Conservation (phyloP, 1,140 invertebrate species). For the Scaptomyza hsui region DNA sequence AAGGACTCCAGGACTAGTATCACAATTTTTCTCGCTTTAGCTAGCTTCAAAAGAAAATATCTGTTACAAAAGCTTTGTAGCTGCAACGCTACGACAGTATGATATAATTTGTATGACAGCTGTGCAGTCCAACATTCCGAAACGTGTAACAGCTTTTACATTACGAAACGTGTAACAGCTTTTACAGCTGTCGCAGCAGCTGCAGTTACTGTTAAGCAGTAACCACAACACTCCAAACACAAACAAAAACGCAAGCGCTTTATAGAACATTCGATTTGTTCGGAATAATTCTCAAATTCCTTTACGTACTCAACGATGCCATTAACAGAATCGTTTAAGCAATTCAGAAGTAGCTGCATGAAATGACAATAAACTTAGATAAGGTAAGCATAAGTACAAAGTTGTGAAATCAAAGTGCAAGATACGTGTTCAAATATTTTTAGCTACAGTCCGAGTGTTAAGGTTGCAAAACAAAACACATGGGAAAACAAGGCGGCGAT, state of each 20-base stretch:
- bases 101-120: not conserved
- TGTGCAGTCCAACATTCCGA: not conserved
- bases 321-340: not conserved
- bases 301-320: not conserved
- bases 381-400: constrained; percentile 11
- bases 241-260: constrained; percentile 13
- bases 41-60: too few relatives aligned
- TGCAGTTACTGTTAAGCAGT: not conserved
- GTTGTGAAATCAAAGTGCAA: constrained; percentile 29
- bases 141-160: constrained; percentile 22
- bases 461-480: not conserved
- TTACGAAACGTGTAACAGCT: constrained; percentile 17
- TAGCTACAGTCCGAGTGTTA: constrained; percentile 22
- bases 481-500: constrained; percentile 11
- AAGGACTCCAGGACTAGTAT: too few relatives aligned
- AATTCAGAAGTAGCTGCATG: constrained; percentile 6
- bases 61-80: too few relatives aligned
- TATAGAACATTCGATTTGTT: constrained; percentile 9
- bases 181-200: constrained; percentile 12
- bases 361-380: constrained; percentile 2
- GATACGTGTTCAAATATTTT: constrained; percentile 34
- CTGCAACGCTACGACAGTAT: constrained; percentile 1
- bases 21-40: too few relatives aligned
- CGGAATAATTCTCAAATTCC: constrained; percentile 1
- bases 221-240: constrained; percentile 14